Percentiles rank a stretch among this genome's conserved stretches.
phyloP scores from a whole-genome alignment of 2,113 vertebrate species.

The Sinocyclocheilus rhinocerous region DNA sequence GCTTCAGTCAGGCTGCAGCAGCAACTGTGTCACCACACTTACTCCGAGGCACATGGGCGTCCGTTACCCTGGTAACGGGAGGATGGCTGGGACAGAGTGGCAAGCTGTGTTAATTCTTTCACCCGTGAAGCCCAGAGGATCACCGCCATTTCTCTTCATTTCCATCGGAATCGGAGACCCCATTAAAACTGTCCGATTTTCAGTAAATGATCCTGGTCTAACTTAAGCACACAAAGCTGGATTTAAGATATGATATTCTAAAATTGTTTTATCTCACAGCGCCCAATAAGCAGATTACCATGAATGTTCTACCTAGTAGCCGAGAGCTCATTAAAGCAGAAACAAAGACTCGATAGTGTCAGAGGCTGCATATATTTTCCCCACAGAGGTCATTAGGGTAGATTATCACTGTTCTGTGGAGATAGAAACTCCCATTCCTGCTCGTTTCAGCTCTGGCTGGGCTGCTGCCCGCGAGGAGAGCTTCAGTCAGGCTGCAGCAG shows the following conservation, averaged over 20 bases:
- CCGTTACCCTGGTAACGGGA: constrained; percentile 80
- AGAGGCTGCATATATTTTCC: constrained; percentile 22
- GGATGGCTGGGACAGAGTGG: constrained; percentile 80
- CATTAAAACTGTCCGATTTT: constrained; percentile 73
- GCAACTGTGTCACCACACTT: constrained; percentile 80
- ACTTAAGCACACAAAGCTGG: constrained; percentile 8
- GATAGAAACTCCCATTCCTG: constrained; percentile 43
- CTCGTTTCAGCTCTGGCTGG: constrained; percentile 11
- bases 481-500: constrained; percentile 54
- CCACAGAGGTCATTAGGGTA: constrained; percentile 49
- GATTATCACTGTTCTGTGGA: constrained; percentile 37
- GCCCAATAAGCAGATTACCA: constrained; percentile 49
- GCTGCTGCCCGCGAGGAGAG: constrained; percentile 33
- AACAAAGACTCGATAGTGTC: constrained; percentile 38
- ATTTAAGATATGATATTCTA: constrained; percentile 30
- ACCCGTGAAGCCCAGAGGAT: constrained; percentile 82
- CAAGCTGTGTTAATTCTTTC: constrained; percentile 84
- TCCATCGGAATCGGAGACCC: constrained; percentile 69
- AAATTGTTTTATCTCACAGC: not conserved
- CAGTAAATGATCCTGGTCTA: not conserved
- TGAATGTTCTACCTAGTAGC: constrained; percentile 25
- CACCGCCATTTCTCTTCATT: constrained; percentile 79
- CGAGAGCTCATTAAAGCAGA: constrained; percentile 39
- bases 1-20: constrained; percentile 48
- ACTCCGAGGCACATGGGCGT: constrained; percentile 77